Base-by-base conservation (phyloP, 2,797 vertebrate genomes). In the Echiichthys vipera region DNA sequence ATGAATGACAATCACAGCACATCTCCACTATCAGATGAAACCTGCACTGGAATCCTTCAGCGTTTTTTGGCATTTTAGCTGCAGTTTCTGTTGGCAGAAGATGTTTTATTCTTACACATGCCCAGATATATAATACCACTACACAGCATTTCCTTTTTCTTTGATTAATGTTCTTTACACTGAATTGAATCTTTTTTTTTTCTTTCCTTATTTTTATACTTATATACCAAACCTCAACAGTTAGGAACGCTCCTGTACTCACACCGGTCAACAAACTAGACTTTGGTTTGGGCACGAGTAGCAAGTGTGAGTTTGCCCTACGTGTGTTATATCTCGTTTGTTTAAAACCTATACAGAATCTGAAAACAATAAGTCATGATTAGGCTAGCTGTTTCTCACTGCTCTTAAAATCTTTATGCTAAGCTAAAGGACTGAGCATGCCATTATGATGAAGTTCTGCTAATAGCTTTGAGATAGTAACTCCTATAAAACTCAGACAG, bases 1-100 rank as follows among this genome's bases (percentile, higher is more conserved):
- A 71, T 29, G 59, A 85, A 81, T 83, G 37, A 57, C 54, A 77
- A 71, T 81, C 39, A 32, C 25, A 42, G n/a, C n/a, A 1, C 0
- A 10, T 67, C 45, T 75, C 15, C 0, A 0, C 14, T 57, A 3
- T 77, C 51, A 62, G 22, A 6, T 53, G 61, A 59, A 77, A 56
- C 27, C 49, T 70, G 46, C 32, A 5, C 45, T 30, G n/a, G 27
- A 62, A 68, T 72, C 18, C 62, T 75, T 46, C 2, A 40, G 46
- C 0, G 12, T 61, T 63, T 63, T 34, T 55, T 18, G 10, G 51
- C 34, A 65, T 68, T 70, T 69, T 36, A 39, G 49, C 22, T 72
- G 34, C 77, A 49, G 68, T 77, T 62, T 71, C 34, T 54, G 30
- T 58, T 57, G 65, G 39, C 63, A 64, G 22, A 4, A 17, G 18